phyloP scores from a whole-genome alignment of 2,888 invertebrate species.

The Rhingia campestris region DNA sequence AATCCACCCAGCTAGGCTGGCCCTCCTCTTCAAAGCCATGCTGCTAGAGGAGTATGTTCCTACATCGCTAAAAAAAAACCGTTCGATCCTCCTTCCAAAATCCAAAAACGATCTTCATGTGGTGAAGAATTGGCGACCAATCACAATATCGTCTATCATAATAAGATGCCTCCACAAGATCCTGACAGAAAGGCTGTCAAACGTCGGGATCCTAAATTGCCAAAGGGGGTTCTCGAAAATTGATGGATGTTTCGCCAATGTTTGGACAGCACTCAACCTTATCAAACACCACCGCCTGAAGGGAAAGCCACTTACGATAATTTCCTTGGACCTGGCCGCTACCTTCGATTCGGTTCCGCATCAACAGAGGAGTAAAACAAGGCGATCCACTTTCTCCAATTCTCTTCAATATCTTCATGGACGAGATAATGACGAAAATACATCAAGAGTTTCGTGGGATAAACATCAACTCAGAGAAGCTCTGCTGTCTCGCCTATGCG shows the following conservation, averaged over 20 bases:
- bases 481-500: no score
- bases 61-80: neutral
- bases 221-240: neutral
- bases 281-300: neutral
- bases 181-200: neutral
- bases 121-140: neutral
- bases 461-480: no score
- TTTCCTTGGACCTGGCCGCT: neutral
- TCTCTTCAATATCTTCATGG: no score
- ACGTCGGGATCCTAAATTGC: neutral
- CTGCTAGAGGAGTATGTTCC: neutral
- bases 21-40: neutral
- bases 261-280: neutral
- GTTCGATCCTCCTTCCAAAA: neutral
- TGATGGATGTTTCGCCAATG: neutral
- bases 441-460: no score
- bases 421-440: no score
- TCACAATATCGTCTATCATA: neutral
- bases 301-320: neutral
- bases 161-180: neutral
- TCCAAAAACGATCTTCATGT: neutral
- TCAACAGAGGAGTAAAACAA: no score
- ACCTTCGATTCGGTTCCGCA: constrained; percentile 17
- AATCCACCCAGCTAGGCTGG: neutral
- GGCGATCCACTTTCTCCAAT: no score